Conservation (phyloP, 1,140 invertebrate genomes). For the Amyelois transitella region DNA sequence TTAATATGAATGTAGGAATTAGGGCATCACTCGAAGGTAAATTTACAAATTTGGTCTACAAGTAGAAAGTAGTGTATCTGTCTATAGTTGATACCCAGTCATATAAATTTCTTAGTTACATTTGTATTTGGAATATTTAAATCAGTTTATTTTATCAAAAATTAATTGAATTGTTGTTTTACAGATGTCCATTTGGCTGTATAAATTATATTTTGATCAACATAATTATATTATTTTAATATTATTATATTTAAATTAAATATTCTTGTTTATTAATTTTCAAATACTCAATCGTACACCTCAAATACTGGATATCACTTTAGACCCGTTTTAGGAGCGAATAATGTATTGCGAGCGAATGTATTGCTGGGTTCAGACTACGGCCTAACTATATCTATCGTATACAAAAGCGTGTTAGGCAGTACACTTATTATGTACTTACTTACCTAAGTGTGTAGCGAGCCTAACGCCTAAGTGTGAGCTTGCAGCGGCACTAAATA, state of each 20-base stretch:
- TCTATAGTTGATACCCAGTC: neutral
- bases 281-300: neutral
- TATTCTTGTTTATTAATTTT: too few species aligned
- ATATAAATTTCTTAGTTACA: too few species aligned
- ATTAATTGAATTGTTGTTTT: too few species aligned
- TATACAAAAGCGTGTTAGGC: constrained; percentile 41
- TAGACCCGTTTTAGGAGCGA: neutral
- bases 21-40: too few species aligned
- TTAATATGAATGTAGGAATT: neutral
- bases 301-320: neutral
- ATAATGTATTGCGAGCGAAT: neutral
- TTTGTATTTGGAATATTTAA: too few species aligned
- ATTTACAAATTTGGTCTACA: neutral
- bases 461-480: constrained; percentile 4
- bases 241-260: too few species aligned
- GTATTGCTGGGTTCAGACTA: constrained; percentile 19
- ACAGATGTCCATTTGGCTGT: too few species aligned
- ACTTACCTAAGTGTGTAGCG: neutral
- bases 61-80: neutral
- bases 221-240: too few species aligned
- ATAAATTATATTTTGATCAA: too few species aligned
- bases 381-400: constrained; percentile 34
- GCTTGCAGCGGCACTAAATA: constrained; percentile 28
- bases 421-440: neutral
- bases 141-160: too few species aligned